phyloP scores from a whole-genome alignment of 2,797 vertebrate genomes.

The Halcyon badia region DNA sequence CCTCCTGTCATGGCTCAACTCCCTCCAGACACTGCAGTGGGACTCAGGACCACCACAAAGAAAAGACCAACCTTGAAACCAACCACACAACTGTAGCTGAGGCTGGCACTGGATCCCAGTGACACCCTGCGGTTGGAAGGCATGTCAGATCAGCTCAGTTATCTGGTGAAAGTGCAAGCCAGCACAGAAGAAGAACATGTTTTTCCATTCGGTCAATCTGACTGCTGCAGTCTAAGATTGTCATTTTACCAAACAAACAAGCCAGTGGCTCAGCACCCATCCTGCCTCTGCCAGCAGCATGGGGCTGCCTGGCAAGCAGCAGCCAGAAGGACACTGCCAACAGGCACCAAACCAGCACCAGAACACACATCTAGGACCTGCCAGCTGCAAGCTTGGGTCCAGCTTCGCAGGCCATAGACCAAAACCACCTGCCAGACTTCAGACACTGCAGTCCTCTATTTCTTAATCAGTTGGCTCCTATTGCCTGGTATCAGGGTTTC shows the following conservation, averaged over 20 bases:
- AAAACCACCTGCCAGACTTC: neutral
- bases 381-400: rapidly evolving
- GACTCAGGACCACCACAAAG: neutral
- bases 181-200: neutral
- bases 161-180: neutral
- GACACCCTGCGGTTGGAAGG: neutral
- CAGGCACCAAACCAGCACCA: neutral
- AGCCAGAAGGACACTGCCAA: rapidly evolving
- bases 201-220: neutral
- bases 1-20: neutral
- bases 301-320: rapidly evolving
- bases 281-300: neutral
- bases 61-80: neutral
- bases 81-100: neutral
- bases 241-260: neutral
- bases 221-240: neutral
- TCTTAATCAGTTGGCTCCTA: neutral
- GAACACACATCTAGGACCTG: neutral
- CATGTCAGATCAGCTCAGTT: neutral
- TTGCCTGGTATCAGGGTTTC: neutral
- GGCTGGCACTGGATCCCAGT: neutral
- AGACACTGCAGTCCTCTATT: neutral
- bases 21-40: neutral
- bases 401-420: neutral
- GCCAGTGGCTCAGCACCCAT: rapidly evolving